A percentile compares a stretch with the other conserved stretches of the same genome.
Evolutionary conservation across 30 jellyfish, hydroid and myxozoan species (phyloP).

Genomic region (Turritopsis dohrnii): DNA sequence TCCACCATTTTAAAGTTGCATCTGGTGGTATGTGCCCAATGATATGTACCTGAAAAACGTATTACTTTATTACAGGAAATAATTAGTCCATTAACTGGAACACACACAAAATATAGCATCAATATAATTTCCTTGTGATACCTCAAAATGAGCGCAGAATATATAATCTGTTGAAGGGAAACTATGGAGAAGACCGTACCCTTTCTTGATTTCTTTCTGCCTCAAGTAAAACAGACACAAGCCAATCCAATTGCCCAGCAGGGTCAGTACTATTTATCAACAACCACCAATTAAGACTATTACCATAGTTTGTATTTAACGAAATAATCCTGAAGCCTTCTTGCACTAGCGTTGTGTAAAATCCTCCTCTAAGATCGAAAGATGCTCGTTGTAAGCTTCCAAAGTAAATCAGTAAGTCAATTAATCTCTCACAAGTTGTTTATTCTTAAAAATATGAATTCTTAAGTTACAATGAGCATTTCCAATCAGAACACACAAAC

Average conservation of each 20-base stretch:
- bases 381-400: no score
- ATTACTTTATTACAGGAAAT: not conserved
- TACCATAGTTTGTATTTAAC: conserved; percentile 83
- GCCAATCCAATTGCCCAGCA: conserved; percentile 95
- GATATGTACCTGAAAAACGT: conserved; percentile 67
- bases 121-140: no score
- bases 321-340: conserved; percentile 84
- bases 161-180: no score
- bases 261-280: conserved; percentile 79
- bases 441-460: no score
- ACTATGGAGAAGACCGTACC: conserved; percentile 39
- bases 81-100: no score
- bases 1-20: conserved; percentile 68
- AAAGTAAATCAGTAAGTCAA: no score
- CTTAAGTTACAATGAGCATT: no score
- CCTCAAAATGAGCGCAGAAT: no score
- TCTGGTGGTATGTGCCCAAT: conserved; percentile 97
- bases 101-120: no score
- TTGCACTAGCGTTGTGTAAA: conserved; percentile 62
- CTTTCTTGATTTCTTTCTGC: conserved; percentile 79
- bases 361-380: conserved; percentile 83
- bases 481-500: no score
- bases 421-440: no score
- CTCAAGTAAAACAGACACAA: conserved; percentile 51
- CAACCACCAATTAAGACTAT: conserved; percentile 83